Percentiles rank a stretch among this genome's conserved stretches.
phyloP scores from a whole-genome alignment of 2,113 vertebrate genomes.

The Mohoua ochrocephala region DNA sequence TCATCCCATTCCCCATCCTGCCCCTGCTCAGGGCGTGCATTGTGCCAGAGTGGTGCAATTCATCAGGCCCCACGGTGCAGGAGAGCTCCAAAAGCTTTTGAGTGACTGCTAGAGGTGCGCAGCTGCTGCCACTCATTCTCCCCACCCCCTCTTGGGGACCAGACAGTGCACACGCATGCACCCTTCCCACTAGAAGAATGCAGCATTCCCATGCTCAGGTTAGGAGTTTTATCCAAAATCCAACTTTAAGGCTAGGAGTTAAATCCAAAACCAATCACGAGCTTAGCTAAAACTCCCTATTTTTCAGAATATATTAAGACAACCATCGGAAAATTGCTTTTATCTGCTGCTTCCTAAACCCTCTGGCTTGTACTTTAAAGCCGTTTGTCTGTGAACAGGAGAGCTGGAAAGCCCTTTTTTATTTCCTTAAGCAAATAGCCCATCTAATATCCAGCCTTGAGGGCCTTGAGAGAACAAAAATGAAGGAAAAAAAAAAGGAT shows the following conservation, averaged over 20 bases:
- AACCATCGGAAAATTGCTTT: constrained; percentile 24
- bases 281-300: neutral
- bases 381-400: constrained; percentile 22
- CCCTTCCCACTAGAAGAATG: neutral
- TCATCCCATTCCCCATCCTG: neutral
- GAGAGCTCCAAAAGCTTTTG: neutral
- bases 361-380: constrained; percentile 7
- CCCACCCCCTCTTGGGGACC: neutral
- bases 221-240: neutral
- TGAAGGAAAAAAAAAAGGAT: neutral
- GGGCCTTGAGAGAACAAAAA: neutral
- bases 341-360: constrained; percentile 11
- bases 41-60: fast-evolving
- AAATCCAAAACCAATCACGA: constrained; percentile 5
- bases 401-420: constrained; percentile 9
- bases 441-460: neutral
- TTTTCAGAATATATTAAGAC: constrained; percentile 19
- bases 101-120: neutral
- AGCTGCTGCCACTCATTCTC: neutral
- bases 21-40: neutral
- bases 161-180: neutral
- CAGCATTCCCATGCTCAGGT: neutral
- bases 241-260: neutral
- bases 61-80: fast-evolving
- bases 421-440: constrained; percentile 47